These are phyloP conservation scores for Aldabrachelys gigantea DNA, from an alignment of 2,113 vertebrate species.

Conservation along the genomic window DNA sequence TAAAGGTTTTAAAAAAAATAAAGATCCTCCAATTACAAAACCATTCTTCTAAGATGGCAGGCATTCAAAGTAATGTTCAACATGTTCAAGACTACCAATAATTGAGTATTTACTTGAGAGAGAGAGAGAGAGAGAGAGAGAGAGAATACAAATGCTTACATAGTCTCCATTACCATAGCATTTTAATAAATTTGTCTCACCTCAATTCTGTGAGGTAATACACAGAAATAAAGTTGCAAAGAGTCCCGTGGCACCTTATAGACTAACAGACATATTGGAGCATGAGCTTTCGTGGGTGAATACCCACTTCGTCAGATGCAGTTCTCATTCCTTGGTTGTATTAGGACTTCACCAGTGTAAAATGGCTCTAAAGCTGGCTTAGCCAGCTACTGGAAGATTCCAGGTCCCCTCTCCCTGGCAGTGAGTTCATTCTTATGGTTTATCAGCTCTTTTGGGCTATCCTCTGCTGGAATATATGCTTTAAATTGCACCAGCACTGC, in stretches of 20 bases:
- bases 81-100: not conserved
- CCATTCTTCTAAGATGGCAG: not conserved
- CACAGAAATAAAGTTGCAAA: not conserved
- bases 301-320: too few relatives aligned
- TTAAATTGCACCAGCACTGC: not conserved
- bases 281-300: too few relatives aligned
- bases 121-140: not conserved
- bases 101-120: not conserved
- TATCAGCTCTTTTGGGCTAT: not conserved
- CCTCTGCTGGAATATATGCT: not conserved
- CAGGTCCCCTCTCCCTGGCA: not conserved
- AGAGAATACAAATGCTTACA: not conserved
- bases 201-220: not conserved
- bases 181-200: not conserved
- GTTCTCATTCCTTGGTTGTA: not conserved
- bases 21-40: not conserved
- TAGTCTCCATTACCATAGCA: accelerated
- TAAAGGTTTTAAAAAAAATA: not conserved
- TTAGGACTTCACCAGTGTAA: not conserved
- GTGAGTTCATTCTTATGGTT: not conserved
- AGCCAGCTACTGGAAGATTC: not conserved
- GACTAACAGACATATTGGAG: too few relatives aligned
- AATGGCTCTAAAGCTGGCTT: not conserved
- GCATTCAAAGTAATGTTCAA: not conserved
- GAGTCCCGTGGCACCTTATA: too few relatives aligned